Evolutionary conservation across 2,797 vertebrate genomes (phyloP), one percentile per base, ranked within the genome.

Genomic region (Phrynocephalus vlangalii): DNA sequence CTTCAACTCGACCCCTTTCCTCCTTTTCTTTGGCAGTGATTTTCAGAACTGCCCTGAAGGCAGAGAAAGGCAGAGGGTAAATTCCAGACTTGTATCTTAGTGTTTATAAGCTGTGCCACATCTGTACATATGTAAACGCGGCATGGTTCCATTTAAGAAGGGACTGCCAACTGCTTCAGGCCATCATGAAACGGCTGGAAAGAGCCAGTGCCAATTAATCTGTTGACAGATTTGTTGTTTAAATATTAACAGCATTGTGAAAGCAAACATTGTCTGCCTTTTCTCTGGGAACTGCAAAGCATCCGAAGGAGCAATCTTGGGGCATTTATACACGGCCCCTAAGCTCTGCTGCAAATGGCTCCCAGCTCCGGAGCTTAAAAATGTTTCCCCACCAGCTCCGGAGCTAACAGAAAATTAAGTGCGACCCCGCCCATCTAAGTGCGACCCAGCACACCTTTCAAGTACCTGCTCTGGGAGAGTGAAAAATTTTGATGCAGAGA

Each of bases 141-240:
- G 56, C 86, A 79, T 26, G 82, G 56, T 87, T 91, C 87, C 70
- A 90, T 94, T 92, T 68, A 90, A 87, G 73, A 91, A 88, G 88
- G 86, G 80, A 16, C 66, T 88, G 89, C 86, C 86, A 70, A 86
- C 83, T 73, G 88, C 76, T 93, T 90, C 85, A 93, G 94, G 88
- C 88, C 72, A 89, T 56, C 87, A 91, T 93, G 93, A 94, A 96
- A 91, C 92, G 92, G 92, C 89, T 95, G 95, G 93, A 73, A 94
- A 82, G 91, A 91, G 89, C 82, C 91, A 89, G 79, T 91, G 92
- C 92, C 94, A 94, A 95, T 96, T 95, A 95, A 95, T 95, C 91
- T 93, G 90, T 93, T 94, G 94, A 92, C 94, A 94, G 93, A 95
- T 94, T 94, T 95, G 94, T 91, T 93, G 86, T 94, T 95, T 95